Base-by-base conservation (phyloP, 2,888 invertebrate genomes). In the Stenodera caucasica region DNA sequence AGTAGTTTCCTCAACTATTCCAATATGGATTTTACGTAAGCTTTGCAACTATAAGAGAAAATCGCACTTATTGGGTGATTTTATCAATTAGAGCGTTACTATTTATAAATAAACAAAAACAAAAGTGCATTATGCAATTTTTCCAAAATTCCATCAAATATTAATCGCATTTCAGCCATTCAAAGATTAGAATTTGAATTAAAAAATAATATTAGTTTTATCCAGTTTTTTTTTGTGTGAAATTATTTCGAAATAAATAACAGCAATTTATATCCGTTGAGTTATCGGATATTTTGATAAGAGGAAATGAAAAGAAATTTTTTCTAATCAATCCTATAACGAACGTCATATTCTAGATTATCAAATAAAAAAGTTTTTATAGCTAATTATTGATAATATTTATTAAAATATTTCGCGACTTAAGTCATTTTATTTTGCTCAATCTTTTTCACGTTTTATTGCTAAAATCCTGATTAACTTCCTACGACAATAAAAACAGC, bases 1-100 rank as follows among this genome's bases (percentile, higher is more conserved):
- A 61, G 52, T 49, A 49, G 56, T 60, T 65, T 65, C 63, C 63
- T 65, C 53, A 32, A 55, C 45, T 11, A 35, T 29, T 29, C 14
- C 15, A 51, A 18, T 15, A 29, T 12, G 29, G 29, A 2, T 32
- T 51, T 51, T 32, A 51, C 30, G 51, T 15, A 29, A 51, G 29
- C 14, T 51, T 15, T 15, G 7, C 18, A 21, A 21, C 12, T 5
- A 32, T 6, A 35, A 52, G 52, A 32, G n/a, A 7, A 32, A 33
- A 26, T 33, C 30, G 18, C 52, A 26, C 2, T 18, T 52, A 52
- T 52, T 35, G 32, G 18, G 32, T 52, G 52, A 21, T 30, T 52
- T 52, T 32, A n/a, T 26, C 52, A 52, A 52, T 52, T 52, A 52
- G 52, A 52, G 52, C 52, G 52, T 26, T 30, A 21, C 18, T 21